Evolutionary conservation across 1,140 invertebrate genomes (phyloP).

Genomic region (Acromyrmex heyeri): DNA sequence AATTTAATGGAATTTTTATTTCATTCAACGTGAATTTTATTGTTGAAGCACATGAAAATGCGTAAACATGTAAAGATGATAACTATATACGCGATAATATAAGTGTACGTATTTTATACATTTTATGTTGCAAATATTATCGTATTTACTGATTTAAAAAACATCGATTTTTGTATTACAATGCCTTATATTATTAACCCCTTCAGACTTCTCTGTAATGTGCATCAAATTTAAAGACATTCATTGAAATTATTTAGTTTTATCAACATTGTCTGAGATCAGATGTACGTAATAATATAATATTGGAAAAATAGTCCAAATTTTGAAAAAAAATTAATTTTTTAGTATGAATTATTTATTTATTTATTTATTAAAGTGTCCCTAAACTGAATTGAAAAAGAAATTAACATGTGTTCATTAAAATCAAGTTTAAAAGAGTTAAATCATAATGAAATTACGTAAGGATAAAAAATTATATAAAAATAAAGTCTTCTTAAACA

Average conservation of each 20-base stretch:
- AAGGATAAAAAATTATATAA: not conserved
- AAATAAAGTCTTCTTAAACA: not conserved
- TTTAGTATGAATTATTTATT: no score
- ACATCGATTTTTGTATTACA: not conserved
- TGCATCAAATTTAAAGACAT: no score
- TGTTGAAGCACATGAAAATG: not conserved
- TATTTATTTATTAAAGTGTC: no score
- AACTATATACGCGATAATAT: not conserved
- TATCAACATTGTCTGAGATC: no score
- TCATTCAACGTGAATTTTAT: not conserved
- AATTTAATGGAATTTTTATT: conserved; percentile 49
- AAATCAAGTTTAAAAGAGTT: not conserved
- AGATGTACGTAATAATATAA: no score
- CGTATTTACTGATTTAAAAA: not conserved
- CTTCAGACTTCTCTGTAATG: no score
- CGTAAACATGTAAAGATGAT: conserved; percentile 20
- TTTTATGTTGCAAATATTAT: not conserved
- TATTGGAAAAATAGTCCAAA: no score
- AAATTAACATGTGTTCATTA: no score
- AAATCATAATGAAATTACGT: not conserved
- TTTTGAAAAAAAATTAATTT: no score
- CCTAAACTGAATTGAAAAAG: no score
- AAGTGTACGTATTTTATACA: not conserved
- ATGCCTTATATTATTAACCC: no score
- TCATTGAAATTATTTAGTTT: no score